Evolutionary conservation across 2,797 vertebrate species (phyloP).

Genomic region (Pantherophis vulpinus): DNA sequence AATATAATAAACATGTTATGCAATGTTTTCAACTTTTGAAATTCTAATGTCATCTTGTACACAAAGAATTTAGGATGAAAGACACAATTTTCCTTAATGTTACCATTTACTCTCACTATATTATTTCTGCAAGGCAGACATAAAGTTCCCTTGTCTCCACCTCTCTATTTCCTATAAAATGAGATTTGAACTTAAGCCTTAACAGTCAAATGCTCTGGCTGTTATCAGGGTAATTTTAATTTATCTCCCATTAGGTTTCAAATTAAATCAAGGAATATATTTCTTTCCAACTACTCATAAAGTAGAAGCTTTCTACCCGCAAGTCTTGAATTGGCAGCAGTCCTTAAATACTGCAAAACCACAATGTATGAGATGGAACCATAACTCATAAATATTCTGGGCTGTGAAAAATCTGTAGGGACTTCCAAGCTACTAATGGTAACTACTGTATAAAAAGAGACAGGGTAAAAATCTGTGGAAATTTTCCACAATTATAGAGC

Average conservation of each 20-base stretch:
- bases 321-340: background rate
- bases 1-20: background rate
- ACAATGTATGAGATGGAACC: background rate
- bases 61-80: background rate
- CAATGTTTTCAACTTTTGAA: background rate
- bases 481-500: background rate
- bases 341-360: background rate
- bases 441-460: background rate
- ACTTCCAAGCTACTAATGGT: background rate
- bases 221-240: background rate
- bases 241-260: background rate
- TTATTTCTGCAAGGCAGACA: background rate
- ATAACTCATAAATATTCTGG: background rate
- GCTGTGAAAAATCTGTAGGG: background rate
- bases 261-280: background rate
- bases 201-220: background rate
- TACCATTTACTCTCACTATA: background rate
- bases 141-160: background rate
- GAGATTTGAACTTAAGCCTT: background rate
- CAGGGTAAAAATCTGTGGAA: background rate
- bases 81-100: background rate
- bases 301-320: background rate
- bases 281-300: background rate
- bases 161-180: background rate
- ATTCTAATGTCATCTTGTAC: background rate